phyloP scores from a whole-genome alignment of 2,797 vertebrate species.

The Ataeniobius toweri region DNA sequence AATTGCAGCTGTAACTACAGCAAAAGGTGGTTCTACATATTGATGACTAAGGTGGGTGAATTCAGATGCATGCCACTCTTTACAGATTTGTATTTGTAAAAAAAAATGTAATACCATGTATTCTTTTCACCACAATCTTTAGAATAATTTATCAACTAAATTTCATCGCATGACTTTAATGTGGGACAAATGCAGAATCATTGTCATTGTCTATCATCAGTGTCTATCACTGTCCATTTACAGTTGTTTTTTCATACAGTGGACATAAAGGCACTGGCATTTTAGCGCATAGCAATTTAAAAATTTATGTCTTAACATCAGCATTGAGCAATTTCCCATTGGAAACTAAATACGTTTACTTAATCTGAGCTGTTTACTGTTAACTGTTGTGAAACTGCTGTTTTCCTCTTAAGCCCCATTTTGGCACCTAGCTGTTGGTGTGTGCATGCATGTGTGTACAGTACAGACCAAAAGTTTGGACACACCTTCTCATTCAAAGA shows the following conservation, averaged over 20 bases:
- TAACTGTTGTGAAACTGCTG: conserved; percentile 49
- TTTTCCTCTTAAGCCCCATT: conserved; percentile 43
- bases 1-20: neutral
- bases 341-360: neutral
- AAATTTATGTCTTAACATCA: conserved; percentile 24
- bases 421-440: conserved; percentile 34
- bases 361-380: conserved; percentile 15
- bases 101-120: neutral
- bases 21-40: neutral
- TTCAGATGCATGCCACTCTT: neutral
- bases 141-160: neutral
- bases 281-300: conserved; percentile 3
- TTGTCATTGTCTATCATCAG: neutral
- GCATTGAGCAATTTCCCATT: conserved; percentile 17
- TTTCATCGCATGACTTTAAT: neutral
- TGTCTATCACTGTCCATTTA: neutral
- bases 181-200: neutral
- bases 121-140: neutral
- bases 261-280: neutral
- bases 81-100: neutral
- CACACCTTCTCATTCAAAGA: too few species aligned
- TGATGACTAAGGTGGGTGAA: neutral
- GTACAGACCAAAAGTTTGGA: too few species aligned
- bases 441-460: neutral
- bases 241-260: neutral